Evolutionary conservation across 1,140 invertebrate species (phyloP), one percentile per base, ranked within the genome.

Genomic region (Drosophila tropicalis): DNA sequence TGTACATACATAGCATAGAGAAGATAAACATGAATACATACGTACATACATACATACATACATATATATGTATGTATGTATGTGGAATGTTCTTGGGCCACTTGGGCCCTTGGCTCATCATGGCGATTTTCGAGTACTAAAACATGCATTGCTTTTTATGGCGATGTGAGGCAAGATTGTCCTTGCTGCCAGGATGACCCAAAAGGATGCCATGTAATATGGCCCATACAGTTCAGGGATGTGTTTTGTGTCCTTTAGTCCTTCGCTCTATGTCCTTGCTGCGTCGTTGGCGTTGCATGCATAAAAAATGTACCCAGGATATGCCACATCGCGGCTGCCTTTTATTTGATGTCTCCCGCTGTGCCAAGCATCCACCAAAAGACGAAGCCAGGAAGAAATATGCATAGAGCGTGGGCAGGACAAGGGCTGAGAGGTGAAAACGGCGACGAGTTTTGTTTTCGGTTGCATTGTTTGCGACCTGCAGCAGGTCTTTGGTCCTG

Each of bases 111-210:
- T 70, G 79, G 68, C 79, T 87, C 82, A 86, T 86, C 79, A 79
- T 68, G 68, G 72, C 54, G 62, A 76, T 81, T 76, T 76, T 72
- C 61, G 47, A 69, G 68, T 76, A 75, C 83, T 86, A 79, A 86
- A 87, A 86, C 72, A 87, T 86, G 83, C 83, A 86, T 87, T 77
- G 72, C 68, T 79, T 79, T 76, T 75, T 76, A 76, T 74, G 67
- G 36, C 15, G 36, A 61, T 61, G 41, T 36, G 39, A 41, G 15
- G 60, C 60, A 44, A 62, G 40, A 44, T 41, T 62, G 61, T 62
- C 61, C 61, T 62, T 56, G 17, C 66, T 32, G 29, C 41, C 51
- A 63, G 34, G 36, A 62, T 47, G 44, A 51, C 62, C 75, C 22
- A 76, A 69, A 58, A 58, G 82, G 78, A 74, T 79, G 82, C 68